Percentiles rank a stretch among this genome's conserved stretches.
These are phyloP conservation scores for Odobenus rosmarus DNA, from an alignment of 2,113 vertebrate genomes.

Conservation along the genomic window DNA sequence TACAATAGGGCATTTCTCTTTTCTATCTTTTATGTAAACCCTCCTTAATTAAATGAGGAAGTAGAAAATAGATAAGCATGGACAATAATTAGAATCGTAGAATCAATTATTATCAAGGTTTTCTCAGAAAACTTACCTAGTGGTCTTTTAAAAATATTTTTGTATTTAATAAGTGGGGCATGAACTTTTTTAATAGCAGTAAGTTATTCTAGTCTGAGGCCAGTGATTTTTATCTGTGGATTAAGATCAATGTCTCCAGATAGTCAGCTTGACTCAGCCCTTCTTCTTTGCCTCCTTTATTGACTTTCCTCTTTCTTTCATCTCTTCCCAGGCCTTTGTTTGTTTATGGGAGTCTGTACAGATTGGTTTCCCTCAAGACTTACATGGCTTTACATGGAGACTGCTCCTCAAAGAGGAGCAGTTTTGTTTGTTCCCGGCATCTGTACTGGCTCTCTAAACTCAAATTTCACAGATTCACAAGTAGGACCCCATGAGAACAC, in stretches of 20 bases:
- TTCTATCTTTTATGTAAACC: not conserved
- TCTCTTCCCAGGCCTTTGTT: not conserved
- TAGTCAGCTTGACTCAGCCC: not conserved
- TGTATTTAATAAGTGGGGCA: not conserved
- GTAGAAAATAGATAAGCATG: not conserved
- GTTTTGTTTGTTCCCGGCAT: too few species aligned
- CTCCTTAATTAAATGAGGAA: not conserved
- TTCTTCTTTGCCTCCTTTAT: not conserved
- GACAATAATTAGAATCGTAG: not conserved
- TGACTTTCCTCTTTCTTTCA: not conserved
- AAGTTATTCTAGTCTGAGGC: not conserved
- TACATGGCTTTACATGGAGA: not conserved
- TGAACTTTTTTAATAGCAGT: not conserved
- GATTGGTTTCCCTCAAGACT: not conserved
- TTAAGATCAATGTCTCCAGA: not conserved
- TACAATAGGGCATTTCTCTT: not conserved
- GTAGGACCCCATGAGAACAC: not conserved
- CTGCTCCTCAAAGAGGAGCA: not conserved
- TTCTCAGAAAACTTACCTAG: not conserved
- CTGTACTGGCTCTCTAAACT: not conserved
- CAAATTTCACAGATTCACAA: not conserved
- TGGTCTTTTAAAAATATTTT: not conserved
- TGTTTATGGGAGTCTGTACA: not conserved
- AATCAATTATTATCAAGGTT: not conserved
- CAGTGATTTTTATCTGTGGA: not conserved